Evolutionary conservation across 2,797 vertebrate species (phyloP), one percentile per base, ranked within the genome.

Genomic region (Rhabdophis nuchalis): DNA sequence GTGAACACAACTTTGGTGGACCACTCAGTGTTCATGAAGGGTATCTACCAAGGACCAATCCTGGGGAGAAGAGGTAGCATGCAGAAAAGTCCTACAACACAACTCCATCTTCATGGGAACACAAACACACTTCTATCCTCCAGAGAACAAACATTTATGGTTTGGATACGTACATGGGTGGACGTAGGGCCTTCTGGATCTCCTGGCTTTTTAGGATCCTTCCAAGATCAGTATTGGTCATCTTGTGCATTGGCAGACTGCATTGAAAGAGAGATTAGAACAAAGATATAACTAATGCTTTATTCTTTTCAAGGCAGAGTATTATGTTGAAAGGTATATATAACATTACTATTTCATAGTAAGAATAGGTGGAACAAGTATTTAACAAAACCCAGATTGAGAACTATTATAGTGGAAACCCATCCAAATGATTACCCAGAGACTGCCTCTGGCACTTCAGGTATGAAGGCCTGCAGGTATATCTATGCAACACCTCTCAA

Each of bases 171-270:
- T 98, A 99, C 99, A 97, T 98, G 0, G 99, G 98, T 96, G 98
- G 95, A 96, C 98, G 98, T 93, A 99, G 98, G 3, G 98, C 98
- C 96, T 98, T 99, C 97, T 99, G 98, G 96, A 99, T 98, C 95
- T 99, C 99, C 88, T 98, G 98, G 95, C 99, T 99, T 97, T 99
- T 99, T 95, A 99, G 97, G 96, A 99, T 99, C 96, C 99, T 98
- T 96, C 98, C 98, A 92, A 99, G 97, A 94, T 99, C 99, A 58
- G 99, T 99, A 95, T 99, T 99, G 95, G 98, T 98, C 99, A 99
- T 99, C 97, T 99, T 99, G 96, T 99, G 99, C 98, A 99, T 99
- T 0, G 99, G 99, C 95, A 99, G 97, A 95, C 99, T 99, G 96
- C 68, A 88, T 46, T 61, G 8, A 0, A 27, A 93, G 32, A 91